A percentile compares a stretch with the other conserved stretches of the same genome.
These are phyloP conservation scores for Verasper variegatus DNA, from an alignment of 2,113 vertebrate genomes.

Conservation along the genomic window DNA sequence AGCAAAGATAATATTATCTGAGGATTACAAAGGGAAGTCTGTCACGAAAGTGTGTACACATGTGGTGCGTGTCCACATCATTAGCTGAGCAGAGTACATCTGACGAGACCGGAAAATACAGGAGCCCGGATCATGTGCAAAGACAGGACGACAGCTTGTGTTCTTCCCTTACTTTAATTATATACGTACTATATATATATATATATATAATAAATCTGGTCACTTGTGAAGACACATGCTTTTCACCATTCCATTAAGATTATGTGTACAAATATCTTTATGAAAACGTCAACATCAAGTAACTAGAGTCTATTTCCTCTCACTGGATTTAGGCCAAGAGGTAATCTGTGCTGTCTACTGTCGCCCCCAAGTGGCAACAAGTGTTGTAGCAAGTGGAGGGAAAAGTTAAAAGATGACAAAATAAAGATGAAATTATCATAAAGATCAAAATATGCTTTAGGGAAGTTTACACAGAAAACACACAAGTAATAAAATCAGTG, in stretches of 20 bases:
- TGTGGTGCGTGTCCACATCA: not conserved
- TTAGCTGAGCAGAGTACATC: not conserved
- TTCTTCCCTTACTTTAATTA: not conserved
- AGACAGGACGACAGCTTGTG: too few relatives aligned
- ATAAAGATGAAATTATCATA: not conserved
- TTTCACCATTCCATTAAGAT: not conserved
- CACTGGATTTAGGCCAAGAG: not conserved
- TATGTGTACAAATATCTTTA: too few relatives aligned
- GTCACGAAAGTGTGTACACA: not conserved
- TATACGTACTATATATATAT: not conserved
- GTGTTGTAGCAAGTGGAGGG: not conserved
- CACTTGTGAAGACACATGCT: not conserved
- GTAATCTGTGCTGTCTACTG: slow-evolving; percentile 19
- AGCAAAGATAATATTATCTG: slow-evolving; percentile 1
- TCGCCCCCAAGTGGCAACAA: slow-evolving; percentile 46
- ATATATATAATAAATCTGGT: not conserved
- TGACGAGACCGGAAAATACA: not conserved
- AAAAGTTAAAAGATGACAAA: too few relatives aligned
- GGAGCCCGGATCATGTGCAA: too few relatives aligned
- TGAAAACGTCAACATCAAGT: not conserved
- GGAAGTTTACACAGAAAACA: not conserved
- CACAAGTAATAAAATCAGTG: too few relatives aligned
- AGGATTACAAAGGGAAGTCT: slow-evolving; percentile 1
- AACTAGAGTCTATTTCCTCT: not conserved
- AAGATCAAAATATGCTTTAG: not conserved